phyloP scores from a whole-genome alignment of 2,888 invertebrate genomes.

The Erebia epiphron region DNA sequence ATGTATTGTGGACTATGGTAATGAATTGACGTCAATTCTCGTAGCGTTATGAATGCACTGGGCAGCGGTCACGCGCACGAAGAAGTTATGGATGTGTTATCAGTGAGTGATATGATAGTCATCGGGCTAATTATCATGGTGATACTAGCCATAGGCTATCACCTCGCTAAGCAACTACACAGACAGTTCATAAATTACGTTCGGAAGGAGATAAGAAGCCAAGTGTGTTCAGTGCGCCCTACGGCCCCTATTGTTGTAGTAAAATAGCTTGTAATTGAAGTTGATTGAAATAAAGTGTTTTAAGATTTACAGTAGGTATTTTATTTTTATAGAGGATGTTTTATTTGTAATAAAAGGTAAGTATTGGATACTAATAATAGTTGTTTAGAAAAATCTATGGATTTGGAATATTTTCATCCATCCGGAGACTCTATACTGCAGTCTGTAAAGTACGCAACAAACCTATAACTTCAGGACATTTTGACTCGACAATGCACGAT shows the following conservation, averaged over 20 bases:
- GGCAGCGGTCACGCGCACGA: conserved; percentile 53
- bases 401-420: no score
- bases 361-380: neutral
- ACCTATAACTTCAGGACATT: no score
- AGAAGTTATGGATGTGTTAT: conserved; percentile 54
- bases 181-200: conserved; percentile 48
- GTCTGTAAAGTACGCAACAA: no score
- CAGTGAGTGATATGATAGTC: conserved; percentile 51
- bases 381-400: no score
- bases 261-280: conserved; percentile 12
- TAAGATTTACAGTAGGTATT: neutral
- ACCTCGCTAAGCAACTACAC: conserved; percentile 48
- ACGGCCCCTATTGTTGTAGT: conserved; percentile 18
- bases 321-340: neutral
- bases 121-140: conserved; percentile 46
- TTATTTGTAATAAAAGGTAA: neutral
- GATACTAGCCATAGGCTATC: conserved; percentile 48
- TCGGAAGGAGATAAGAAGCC: conserved; percentile 48
- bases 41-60: conserved; percentile 37
- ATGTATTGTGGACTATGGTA: neutral
- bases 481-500: no score
- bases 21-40: conserved; percentile 16
- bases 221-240: conserved; percentile 41
- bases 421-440: no score
- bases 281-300: neutral